Evolutionary conservation across 2,888 invertebrate species (phyloP), one percentile per base, ranked within the genome.

Genomic region (Miltochrista miniata): DNA sequence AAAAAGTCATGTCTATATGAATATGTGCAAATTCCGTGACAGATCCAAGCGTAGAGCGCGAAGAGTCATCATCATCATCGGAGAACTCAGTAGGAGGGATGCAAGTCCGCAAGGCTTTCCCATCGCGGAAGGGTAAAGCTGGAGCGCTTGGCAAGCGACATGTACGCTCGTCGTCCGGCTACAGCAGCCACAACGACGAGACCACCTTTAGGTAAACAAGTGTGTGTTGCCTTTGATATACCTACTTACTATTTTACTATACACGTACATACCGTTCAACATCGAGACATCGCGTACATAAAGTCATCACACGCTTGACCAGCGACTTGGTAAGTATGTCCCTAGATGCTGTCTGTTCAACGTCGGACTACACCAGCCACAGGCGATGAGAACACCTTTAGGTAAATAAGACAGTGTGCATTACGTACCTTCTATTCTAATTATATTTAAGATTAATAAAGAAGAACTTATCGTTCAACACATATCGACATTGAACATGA

Each of bases 161-260:
- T 78, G 95, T 96, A 56, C 93, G 96, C 59, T 95, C 95, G 65
- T 96, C 95, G 70, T 95, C 95, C 81, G 96, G 96, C 39, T 96
- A 96, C 81, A 95, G 96, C 66, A 96, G 95, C 86, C 96, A 96
- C 86, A 96, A 96, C 81, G 96, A 96, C 84, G 96, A 96, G 84
- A 96, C 96, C 55, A 96, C 96, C 48, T 96, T 96, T 93, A 95
- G 95, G 95, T 95, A 85, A 50, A 47, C 44, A 45, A 30, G 45
- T 53, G 52, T 53, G 52, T 53, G 40, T 35, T 38, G 15, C 34
- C 35, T 44, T 52, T 52, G 34, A 42, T 30, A 39, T 44, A 24
- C 33, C 34, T 47, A 34, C 39, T 45, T 40, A 30, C 30, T 13
- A 15, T 31, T 24, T 31, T 31, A 31, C 2, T 31, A 31, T 31